Conservation (phyloP, 2,888 invertebrate species). For the Aplocera efformata region DNA sequence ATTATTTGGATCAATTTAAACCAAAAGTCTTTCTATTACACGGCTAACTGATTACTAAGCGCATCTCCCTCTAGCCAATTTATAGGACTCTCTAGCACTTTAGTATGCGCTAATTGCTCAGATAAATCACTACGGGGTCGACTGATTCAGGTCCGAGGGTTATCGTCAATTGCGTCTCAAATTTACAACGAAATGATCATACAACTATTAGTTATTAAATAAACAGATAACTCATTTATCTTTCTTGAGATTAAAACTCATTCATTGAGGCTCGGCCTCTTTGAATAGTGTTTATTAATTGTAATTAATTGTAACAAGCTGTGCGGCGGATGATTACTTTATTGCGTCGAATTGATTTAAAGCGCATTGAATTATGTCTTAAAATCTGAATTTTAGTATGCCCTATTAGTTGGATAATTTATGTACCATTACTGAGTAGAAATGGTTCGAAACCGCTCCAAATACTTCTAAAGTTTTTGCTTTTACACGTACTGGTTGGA, state of each 20-base stretch:
- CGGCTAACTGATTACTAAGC: constrained; percentile 2
- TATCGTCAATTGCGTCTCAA: constrained; percentile 55
- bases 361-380: too few relatives aligned
- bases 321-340: constrained; percentile 1
- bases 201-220: constrained; percentile 2
- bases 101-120: constrained; percentile 50
- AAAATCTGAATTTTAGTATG: too few relatives aligned
- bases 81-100: constrained; percentile 17
- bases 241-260: constrained; percentile 11
- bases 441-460: too few relatives aligned
- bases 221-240: not conserved
- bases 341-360: constrained; percentile 7
- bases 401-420: too few relatives aligned
- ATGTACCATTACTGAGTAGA: too few relatives aligned
- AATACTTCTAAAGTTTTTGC: not conserved
- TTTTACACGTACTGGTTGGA: not conserved
- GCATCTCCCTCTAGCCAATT: not conserved
- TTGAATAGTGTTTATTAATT: constrained; percentile 7
- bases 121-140: constrained; percentile 57
- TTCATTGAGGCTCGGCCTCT: constrained; percentile 11
- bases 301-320: constrained; percentile 10
- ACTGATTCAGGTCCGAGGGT: constrained; percentile 52
- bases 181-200: constrained; percentile 10
- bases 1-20: too few relatives aligned
- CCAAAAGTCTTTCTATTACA: too few relatives aligned